Conservation (phyloP, 2,888 invertebrate genomes). For the Mythimna impura region DNA sequence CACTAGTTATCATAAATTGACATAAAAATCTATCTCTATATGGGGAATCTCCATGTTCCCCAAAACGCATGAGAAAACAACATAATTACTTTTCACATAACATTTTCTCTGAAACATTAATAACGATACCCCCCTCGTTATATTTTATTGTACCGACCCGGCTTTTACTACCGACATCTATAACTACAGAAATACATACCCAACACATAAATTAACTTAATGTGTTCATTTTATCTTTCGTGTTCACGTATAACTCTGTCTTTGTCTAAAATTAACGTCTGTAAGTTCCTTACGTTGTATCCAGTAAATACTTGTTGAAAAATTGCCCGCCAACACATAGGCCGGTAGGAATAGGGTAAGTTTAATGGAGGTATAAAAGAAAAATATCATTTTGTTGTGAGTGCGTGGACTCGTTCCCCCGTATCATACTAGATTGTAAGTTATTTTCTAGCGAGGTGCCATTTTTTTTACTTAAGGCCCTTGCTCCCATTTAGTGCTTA, state of each 20-base stretch:
- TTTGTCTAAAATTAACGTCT: conserved; percentile 83
- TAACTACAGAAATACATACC: conserved; percentile 67
- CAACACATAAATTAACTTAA: conserved; percentile 81
- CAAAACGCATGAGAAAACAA: conserved; percentile 26
- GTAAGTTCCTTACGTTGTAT: conserved; percentile 72
- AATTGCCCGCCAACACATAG: conserved; percentile 70
- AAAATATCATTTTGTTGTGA: conserved; percentile 73
- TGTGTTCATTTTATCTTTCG: conserved; percentile 77
- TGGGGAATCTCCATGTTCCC: neutral
- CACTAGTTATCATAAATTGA: neutral
- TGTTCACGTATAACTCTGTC: conserved; percentile 73
- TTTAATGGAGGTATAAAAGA: conserved; percentile 66
- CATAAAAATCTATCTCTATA: conserved; percentile 1
- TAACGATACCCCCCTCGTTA: conserved; percentile 47
- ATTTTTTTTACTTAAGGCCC: conserved; percentile 38
- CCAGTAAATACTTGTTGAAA: conserved; percentile 79
- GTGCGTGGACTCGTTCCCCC: conserved; percentile 75
- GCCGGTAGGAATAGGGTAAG: conserved; percentile 47
- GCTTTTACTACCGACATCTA: conserved; percentile 49
- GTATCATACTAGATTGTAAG: conserved; percentile 72
- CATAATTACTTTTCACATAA: conserved; percentile 44
- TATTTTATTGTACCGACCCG: conserved; percentile 55
- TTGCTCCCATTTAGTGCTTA: too few species aligned
- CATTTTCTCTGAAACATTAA: conserved; percentile 53
- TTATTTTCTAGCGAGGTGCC: conserved; percentile 61